A percentile compares a stretch with the other conserved stretches of the same genome.
These are phyloP conservation scores for Elgonia sp. DNA, from an alignment of 2,888 invertebrate species.

Conservation along the genomic window DNA sequence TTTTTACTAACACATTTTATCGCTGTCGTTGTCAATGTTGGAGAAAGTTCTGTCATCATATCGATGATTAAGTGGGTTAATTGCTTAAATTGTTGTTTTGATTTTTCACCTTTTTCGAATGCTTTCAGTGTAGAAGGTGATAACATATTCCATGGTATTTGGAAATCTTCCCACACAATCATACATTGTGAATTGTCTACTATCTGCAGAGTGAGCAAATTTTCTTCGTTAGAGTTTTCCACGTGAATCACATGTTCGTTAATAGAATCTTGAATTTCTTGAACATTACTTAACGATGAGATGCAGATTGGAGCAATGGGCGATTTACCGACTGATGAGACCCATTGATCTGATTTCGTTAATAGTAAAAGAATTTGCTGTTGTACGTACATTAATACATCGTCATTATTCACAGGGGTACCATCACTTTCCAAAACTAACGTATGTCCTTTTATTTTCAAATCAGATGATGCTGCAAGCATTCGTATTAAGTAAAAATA, in stretches of 20 bases:
- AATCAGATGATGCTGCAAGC: neutral
- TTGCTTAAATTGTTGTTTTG: neutral
- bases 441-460: constrained; percentile 32
- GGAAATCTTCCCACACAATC: constrained; percentile 33
- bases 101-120: constrained; percentile 13
- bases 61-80: constrained; percentile 28
- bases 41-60: constrained; percentile 31
- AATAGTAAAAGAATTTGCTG: constrained; percentile 21
- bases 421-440: neutral
- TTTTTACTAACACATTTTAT: constrained; percentile 8
- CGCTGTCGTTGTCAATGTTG: neutral
- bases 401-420: neutral
- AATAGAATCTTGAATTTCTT: neutral
- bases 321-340: neutral
- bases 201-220: neutral
- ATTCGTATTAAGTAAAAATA: neutral
- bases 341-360: constrained; percentile 13
- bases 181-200: neutral
- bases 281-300: neutral
- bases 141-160: constrained; percentile 49
- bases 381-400: constrained; percentile 24
- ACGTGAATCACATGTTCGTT: neutral
- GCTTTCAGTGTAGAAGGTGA: constrained; percentile 1
- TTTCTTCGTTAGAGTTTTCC: neutral
- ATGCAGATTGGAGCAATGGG: neutral